Conservation (phyloP, 30 jellyfish, hydroid and myxozoan genomes). For the Aurelia sp. region DNA sequence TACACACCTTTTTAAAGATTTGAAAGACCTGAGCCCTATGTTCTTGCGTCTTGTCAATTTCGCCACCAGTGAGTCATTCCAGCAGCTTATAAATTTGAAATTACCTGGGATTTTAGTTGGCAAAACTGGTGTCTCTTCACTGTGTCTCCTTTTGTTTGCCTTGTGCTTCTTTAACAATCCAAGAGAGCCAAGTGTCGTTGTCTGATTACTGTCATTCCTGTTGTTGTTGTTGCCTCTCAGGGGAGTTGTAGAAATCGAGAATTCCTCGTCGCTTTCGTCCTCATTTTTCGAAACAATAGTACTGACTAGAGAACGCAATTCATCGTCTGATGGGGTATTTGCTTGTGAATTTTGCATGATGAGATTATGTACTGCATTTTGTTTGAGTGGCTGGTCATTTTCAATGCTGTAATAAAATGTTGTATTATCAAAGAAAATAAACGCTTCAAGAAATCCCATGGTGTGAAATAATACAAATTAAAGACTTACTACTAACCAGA, state of each 20-base stretch:
- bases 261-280: slow-evolving; percentile 46
- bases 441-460: too few species aligned
- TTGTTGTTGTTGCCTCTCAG: slow-evolving; percentile 1
- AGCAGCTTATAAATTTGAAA: too few species aligned
- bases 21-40: too few species aligned
- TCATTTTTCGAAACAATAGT: slow-evolving; percentile 2
- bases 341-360: background rate
- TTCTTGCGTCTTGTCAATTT: too few species aligned
- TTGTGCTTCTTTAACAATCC: background rate
- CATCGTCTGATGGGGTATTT: slow-evolving; percentile 45
- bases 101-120: background rate
- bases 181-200: background rate
- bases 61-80: too few species aligned
- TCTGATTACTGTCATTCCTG: background rate
- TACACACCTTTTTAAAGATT: too few species aligned
- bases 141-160: background rate
- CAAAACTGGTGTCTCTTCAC: slow-evolving; percentile 25
- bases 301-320: slow-evolving; percentile 19
- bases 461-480: too few species aligned
- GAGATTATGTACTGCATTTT: background rate
- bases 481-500: too few species aligned
- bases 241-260: slow-evolving; percentile 34
- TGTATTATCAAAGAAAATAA: background rate
- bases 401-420: background rate
- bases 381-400: background rate